Evolutionary conservation across 2,797 vertebrate species (phyloP), one percentile per base, ranked within the genome.

Genomic region (Lacerta agilis): DNA sequence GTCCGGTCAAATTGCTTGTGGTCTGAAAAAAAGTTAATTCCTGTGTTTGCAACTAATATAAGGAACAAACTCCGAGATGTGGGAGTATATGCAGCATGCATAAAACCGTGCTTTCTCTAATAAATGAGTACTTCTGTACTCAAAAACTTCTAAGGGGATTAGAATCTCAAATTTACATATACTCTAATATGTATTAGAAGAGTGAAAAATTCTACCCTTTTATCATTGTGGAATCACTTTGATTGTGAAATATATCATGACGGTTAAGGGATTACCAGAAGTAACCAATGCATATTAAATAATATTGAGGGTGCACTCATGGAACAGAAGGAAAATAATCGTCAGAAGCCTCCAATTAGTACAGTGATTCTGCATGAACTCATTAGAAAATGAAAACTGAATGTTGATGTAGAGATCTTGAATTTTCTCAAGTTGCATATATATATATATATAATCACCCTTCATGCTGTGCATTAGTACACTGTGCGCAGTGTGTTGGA

Each of bases 361-460:
- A 1, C 41, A 13, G 43, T 43, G 17, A 13, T 45, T 86, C 17
- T n/a, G 29, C 25, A 43, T 67, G 88, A 75, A 72, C 41, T 73
- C 11, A 18, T 0, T 84, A 64, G 67, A 83, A 84, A 83, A 38
- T 64, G 72, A 75, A 87, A 11, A 36, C 0, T 78, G 2, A 8
- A 82, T 79, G 5, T 69, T 73, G 89, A 82, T 10, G 23, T 82
- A 61, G 45, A 5, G 4, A 33, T 64, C 18, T 82, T 88, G 8
- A 82, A 87, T 91, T 86, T 86, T 83, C 41, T 82, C 13, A 0
- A 0, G 86, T 82, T 25, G 0, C 0, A 86, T 82, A 87, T 10
- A 84, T 77, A 77, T n/a, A 4, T 72, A 49, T 25, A 78, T 67
- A 43, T 82, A 90, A 90, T 93, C 88, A 36, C 36, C 58, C 82